Evolutionary conservation across 2,113 vertebrate species (phyloP).

Genomic region (Toxostoma redivivum): DNA sequence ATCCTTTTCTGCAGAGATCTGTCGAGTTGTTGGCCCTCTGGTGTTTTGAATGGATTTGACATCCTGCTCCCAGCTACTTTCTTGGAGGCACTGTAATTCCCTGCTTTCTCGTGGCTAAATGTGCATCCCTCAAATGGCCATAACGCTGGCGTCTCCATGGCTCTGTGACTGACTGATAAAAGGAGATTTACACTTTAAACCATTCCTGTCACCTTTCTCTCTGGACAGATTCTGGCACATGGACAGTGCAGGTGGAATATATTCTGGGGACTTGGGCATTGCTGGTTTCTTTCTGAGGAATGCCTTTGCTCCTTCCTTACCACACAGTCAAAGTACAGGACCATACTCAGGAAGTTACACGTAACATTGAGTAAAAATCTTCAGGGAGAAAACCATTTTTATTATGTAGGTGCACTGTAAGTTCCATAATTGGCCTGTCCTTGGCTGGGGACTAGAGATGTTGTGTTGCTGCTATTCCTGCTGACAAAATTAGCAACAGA

Average conservation of each 20-base stretch:
- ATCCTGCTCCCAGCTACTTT: neutral
- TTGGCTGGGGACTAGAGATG: neutral
- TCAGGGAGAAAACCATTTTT: neutral
- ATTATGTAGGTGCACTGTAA: neutral
- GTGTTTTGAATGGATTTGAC: neutral
- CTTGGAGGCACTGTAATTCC: neutral
- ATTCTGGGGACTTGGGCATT: neutral
- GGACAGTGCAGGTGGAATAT: neutral
- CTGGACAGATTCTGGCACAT: neutral
- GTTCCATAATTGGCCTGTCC: neutral
- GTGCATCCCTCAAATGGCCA: neutral
- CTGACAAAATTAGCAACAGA: neutral
- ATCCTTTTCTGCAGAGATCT: neutral
- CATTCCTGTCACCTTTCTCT: neutral
- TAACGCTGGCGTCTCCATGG: fast-evolving
- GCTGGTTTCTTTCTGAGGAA: neutral
- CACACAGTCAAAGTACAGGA: neutral
- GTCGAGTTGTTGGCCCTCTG: neutral
- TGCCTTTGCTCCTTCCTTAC: neutral
- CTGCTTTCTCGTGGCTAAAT: fast-evolving
- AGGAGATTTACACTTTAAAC: neutral
- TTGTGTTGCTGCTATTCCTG: neutral
- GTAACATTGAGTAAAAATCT: neutral
- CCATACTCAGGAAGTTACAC: fast-evolving
- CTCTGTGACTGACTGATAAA: neutral